Evolutionary conservation across 2,797 vertebrate genomes (phyloP).

Genomic region (Crypturellus tataupa): DNA sequence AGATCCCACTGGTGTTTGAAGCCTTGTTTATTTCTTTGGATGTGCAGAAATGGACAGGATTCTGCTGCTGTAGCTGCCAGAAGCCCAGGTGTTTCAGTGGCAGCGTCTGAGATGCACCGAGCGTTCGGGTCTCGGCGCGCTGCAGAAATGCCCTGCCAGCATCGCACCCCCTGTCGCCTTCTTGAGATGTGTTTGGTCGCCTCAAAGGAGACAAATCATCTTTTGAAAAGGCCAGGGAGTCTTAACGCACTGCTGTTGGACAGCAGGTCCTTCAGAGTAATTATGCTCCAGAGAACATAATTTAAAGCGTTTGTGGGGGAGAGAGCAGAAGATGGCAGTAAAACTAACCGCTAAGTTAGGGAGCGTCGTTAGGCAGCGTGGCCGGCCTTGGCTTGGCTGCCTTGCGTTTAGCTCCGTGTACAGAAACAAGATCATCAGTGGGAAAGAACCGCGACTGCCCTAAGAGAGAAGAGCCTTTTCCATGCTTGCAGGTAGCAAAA

Average conservation of each 20-base stretch:
- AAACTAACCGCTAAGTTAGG: constrained; percentile 69
- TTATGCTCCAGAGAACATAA: constrained; percentile 53
- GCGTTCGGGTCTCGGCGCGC: not conserved
- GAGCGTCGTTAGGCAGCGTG: constrained; percentile 57
- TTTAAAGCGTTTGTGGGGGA: constrained; percentile 40
- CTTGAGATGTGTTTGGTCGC: not conserved
- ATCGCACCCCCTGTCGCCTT: not conserved
- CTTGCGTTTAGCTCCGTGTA: constrained; percentile 38
- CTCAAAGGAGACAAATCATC: not conserved
- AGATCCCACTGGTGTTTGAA: too few species aligned
- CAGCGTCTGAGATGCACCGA: too few species aligned
- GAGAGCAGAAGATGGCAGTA: constrained; percentile 51
- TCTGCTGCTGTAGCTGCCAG: not conserved
- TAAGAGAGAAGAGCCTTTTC: not conserved
- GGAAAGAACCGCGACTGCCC: constrained; percentile 58
- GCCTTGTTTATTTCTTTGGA: not conserved
- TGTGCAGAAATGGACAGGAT: fast-evolving
- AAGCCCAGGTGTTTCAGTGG: not conserved
- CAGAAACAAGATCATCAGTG: constrained; percentile 62
- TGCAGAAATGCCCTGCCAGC: not conserved
- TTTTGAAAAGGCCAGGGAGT: not conserved
- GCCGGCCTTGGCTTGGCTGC: constrained; percentile 61
- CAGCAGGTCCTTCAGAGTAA: not conserved
- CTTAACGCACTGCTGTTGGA: not conserved
- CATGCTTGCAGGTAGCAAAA: not conserved